phyloP scores from a whole-genome alignment of 2,888 invertebrate genomes.

The Trachelus iudaicus region DNA sequence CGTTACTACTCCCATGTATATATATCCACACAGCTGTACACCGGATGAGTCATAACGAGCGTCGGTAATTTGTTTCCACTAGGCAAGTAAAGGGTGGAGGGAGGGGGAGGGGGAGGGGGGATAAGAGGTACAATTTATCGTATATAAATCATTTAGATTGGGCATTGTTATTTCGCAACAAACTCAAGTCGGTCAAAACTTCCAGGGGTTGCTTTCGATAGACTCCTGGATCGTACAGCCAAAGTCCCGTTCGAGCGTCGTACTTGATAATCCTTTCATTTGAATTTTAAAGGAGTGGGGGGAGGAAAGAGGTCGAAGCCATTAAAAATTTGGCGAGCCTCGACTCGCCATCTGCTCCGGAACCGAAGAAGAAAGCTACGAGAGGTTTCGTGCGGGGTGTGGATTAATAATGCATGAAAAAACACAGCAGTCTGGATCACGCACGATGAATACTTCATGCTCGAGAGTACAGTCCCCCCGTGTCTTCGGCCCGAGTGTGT shows the following conservation, averaged over 20 bases:
- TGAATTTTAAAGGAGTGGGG: constrained; percentile 1
- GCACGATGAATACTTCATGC: not conserved
- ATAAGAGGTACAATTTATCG: no score
- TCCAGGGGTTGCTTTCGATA: no score
- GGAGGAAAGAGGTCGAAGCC: constrained; percentile 10
- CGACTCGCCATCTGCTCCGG: constrained; percentile 53
- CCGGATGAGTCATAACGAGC: no score
- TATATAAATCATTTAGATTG: no score
- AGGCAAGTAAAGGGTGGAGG: no score
- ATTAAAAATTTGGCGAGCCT: constrained; percentile 30
- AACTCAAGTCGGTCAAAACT: not conserved
- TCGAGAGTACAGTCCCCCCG: no score
- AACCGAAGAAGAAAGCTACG: constrained; percentile 47
- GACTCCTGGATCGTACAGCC: no score
- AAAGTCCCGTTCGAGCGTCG: no score
- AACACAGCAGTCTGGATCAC: not conserved
- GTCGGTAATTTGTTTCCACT: no score
- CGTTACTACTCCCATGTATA: not conserved
- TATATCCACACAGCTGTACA: no score
- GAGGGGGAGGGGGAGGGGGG: no score
- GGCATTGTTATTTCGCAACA: constrained; percentile 5
- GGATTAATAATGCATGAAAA: constrained; percentile 16
- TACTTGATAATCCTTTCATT: constrained; percentile 16
- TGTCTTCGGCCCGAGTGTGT: no score
- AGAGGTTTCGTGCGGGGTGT: constrained; percentile 33